Evolutionary conservation across 2,113 vertebrate genomes (phyloP), one percentile per base, ranked within the genome.

Genomic region (Columba livia): DNA sequence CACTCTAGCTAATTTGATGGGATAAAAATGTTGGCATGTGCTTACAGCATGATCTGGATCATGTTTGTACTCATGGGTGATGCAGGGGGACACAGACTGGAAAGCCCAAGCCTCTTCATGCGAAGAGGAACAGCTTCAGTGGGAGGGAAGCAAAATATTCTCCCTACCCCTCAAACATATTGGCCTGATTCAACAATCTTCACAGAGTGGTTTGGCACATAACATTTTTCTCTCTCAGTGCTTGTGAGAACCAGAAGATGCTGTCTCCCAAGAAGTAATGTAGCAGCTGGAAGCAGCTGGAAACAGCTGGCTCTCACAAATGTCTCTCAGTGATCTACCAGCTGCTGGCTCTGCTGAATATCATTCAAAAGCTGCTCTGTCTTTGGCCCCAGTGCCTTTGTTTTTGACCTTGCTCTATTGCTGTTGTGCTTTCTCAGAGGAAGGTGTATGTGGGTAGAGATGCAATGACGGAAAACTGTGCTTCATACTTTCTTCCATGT

Each of bases 241-340:
- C 18, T 57, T 95, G 74, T 93, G 73, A 77, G 79, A 95, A 91
- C 16, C 44, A 89, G 62, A 92, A 80, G 53, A 86, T 38, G n/a
- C 15, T 83, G 48, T 42, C 26, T 90, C 38, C 60, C 56, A 71
- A 67, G 53, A 93, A 86, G 15, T 24, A 77, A 73, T 72, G 66
- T 19, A 92, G 54, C 70, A 85, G 38, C 57, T 82, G 31, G 15
- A 66, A 85, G 67, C 92, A 96, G 88, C 90, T 97, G 94, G 82
- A 90, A 94, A 78, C 60, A 86, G 56, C 69, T 90, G 83, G 25
- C 12, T 74, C 38, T 94, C 51, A 64, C 60, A 92, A 83, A n/a
- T 0, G 0, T 25, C 15, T 88, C 42, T 61, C 34, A 34, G 50
- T 36, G 51, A 66, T 32, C 32, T 31, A 71, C 29, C 2, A 10